Evolutionary conservation across 1,140 invertebrate genomes (phyloP), one percentile per base, ranked within the genome.

Genomic region (Drosophila hydei): DNA sequence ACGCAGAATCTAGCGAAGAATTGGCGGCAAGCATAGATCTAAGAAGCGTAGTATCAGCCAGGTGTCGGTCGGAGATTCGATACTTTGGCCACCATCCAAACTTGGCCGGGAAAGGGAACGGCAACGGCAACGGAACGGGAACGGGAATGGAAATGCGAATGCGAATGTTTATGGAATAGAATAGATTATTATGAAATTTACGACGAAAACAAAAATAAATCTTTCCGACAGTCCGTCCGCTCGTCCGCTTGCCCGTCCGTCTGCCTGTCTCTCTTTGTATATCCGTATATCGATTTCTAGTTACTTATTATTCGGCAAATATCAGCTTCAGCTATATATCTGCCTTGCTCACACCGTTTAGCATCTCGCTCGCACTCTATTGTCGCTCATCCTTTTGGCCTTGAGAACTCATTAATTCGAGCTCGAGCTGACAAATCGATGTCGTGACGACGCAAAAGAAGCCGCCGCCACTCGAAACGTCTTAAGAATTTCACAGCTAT

Each of bases 161-260:
- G 18, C 7, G 42, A 8, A 33, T 16, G 38, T 8, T 42, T 16
- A 8, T 42, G 55, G 64, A 75, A 33, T 63, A 61, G 58, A 14
- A 21, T 42, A 3, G 72, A 79, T 62, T 84, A 75, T 84, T 84
- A 79, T 76, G 79, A 84, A 84, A 76, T 76, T 60, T 3, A 65
- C 68, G 79, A 76, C 76, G 70, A 79, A 70, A 84, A 84, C 79
- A 84, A 84, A 83, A 58, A 84, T 84, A 85, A 84, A 85, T 84
- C 79, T 72, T 33, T 67, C 21, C 4, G 33, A n/a, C 12, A 12
- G 36, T 62, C 43, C 23, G 27, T 63, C 23, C 5, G 4, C 11
- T 0, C 21, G 38, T 21, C 42, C 21, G 27, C 11, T 33, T 25
- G 21, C 33, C 27, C 14, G 23, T 43, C 42, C 16, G 25, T 9